A percentile compares a stretch with the other conserved stretches of the same genome.
Conservation (phyloP, 2,888 invertebrate genomes). For the Dendrolimus houi region DNA sequence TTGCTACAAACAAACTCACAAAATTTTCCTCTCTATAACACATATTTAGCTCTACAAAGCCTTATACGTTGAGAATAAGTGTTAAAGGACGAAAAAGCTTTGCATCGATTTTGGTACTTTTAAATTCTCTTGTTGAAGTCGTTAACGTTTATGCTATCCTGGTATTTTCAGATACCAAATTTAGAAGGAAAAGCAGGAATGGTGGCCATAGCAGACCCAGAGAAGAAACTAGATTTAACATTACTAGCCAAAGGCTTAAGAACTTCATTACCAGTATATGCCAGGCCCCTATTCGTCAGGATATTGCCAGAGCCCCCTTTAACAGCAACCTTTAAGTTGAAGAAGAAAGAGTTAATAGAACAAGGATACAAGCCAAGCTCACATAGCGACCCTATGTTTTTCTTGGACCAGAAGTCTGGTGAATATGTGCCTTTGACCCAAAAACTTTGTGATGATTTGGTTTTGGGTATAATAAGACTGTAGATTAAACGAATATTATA, state of each 20-base stretch:
- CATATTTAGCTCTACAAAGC: too few species aligned
- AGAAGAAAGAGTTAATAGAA: slow-evolving; percentile 90
- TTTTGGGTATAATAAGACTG: slow-evolving; percentile 68
- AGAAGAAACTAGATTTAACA: slow-evolving; percentile 77
- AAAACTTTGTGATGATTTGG: slow-evolving; percentile 64
- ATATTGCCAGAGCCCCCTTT: slow-evolving; percentile 85
- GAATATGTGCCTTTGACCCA: slow-evolving; percentile 63
- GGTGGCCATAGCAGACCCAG: slow-evolving; percentile 91
- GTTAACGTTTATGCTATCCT: not conserved
- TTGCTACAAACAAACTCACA: too few species aligned
- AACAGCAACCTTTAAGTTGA: slow-evolving; percentile 93
- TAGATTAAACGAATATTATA: slow-evolving; percentile 27
- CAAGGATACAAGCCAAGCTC: slow-evolving; percentile 84
- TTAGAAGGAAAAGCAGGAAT: slow-evolving; percentile 94
- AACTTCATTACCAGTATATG: slow-evolving; percentile 85
- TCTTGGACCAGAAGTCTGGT: slow-evolving; percentile 62
- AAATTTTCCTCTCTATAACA: too few species aligned
- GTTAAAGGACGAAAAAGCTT: too few species aligned
- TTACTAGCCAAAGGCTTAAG: slow-evolving; percentile 48
- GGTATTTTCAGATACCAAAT: slow-evolving; percentile 79
- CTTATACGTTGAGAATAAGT: too few species aligned
- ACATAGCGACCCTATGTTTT: slow-evolving; percentile 83
- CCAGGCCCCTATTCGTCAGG: slow-evolving; percentile 91
- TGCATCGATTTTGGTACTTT: too few species aligned
- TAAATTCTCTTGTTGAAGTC: too few species aligned